Base-by-base conservation (phyloP, 2,113 vertebrate species). In the Ictidomys tridecemlineatus region DNA sequence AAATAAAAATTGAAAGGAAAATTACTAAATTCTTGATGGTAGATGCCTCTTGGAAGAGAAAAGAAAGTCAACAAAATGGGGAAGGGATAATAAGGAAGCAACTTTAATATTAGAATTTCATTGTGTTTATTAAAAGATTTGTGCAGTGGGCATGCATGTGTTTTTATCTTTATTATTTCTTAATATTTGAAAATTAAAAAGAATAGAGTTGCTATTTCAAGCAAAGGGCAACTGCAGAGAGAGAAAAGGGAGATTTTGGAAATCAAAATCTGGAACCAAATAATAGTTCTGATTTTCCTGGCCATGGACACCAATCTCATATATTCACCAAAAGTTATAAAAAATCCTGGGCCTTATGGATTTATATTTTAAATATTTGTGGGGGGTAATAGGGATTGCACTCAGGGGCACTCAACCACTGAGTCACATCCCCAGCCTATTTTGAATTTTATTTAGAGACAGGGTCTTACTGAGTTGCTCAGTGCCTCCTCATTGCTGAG, bases 91-190 rank as follows among this genome's bases (percentile, higher is more conserved):
- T 67, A 76, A 56, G 20, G 28, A 53, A 83, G 22, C 8, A 42
- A 37, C 37, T 82, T 89, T 93, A 83, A 65, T 65, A 70, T 8
- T 26, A 48, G 39, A 28, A 78, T 78, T 73, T 92, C 45, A 65
- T 67, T 79, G 79, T 53, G 24, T 89, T 89, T 87, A 87, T 63
- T 93, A 95, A 76, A 61, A 83, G n/a, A 37, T 86, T 87, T 89
- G 58, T 56, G 8, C 16, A 28, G 3, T 83, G 34, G 14, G 34
- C 9, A 45, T 20, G 42, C 18, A 3, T 74, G 37, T 30, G 22
- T 73, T 73, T 83, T 42, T 61, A 61, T 85, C 14, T 48, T 70
- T 74, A 67, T 34, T 51, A 69, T 70, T 90, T 89, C 85, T 86
- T 77, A 80, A 76, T 70, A 87, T 76, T 69, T 92, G 67, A 77